A percentile compares a stretch with the other conserved stretches of the same genome.
phyloP scores from a whole-genome alignment of 2,888 invertebrate species.

The Unio delphinus region DNA sequence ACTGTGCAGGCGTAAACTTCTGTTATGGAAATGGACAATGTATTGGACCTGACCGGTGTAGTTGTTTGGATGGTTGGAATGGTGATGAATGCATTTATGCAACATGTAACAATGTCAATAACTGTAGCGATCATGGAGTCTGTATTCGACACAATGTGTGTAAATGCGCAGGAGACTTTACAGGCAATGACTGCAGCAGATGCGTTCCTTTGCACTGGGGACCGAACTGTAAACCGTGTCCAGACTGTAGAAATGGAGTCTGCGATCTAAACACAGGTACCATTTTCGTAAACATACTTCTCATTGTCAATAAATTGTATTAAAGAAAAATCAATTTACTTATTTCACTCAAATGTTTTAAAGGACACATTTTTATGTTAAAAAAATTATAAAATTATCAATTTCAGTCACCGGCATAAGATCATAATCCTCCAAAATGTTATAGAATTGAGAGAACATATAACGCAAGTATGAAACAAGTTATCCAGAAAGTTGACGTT shows the following conservation, averaged over 20 bases:
- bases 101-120: conserved; percentile 7
- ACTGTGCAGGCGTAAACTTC: conserved; percentile 26
- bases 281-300: background rate
- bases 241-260: conserved; percentile 26
- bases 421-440: no score
- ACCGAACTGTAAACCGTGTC: conserved; percentile 28
- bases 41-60: conserved; percentile 37
- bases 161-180: conserved; percentile 8
- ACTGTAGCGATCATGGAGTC: conserved; percentile 17
- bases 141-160: conserved; percentile 22
- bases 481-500: no score
- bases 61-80: conserved; percentile 35
- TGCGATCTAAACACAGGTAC: conserved; percentile 29
- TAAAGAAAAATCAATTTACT: no score
- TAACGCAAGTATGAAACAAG: no score
- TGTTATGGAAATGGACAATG: conserved; percentile 40
- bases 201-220: conserved; percentile 21
- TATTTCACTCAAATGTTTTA: background rate
- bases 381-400: no score
- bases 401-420: no score
- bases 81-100: conserved; percentile 11
- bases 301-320: background rate
- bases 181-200: conserved; percentile 7
- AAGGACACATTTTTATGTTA: no score
- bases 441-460: no score